Evolutionary conservation across 1,140 invertebrate species (phyloP).

Genomic region (Penaeus vannamei): DNA sequence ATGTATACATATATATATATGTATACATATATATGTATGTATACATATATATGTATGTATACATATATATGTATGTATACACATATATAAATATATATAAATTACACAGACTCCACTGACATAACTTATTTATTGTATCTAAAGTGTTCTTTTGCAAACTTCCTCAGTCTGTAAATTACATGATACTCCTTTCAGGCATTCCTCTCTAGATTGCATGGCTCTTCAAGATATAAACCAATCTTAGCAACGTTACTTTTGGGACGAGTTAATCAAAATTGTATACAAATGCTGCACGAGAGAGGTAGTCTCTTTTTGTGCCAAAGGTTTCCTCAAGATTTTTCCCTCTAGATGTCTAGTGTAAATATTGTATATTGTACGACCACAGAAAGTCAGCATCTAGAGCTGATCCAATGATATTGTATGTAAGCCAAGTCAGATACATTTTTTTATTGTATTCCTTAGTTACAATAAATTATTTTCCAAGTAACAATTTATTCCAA

Average conservation of each 20-base stretch:
- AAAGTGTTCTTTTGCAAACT: no score
- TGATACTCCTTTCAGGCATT: conserved; percentile 31
- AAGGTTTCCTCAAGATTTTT: conserved; percentile 52
- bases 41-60: no score
- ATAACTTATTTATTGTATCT: no score
- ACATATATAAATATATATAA: no score
- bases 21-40: no score
- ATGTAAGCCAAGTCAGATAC: background rate
- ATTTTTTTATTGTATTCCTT: conserved; percentile 56
- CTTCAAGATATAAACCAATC: background rate
- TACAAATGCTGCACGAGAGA: no score
- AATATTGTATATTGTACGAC: conserved; percentile 59
- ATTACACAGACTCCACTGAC: no score
- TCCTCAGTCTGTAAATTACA: background rate
- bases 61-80: no score
- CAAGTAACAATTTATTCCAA: background rate
- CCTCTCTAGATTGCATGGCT: conserved; percentile 2
- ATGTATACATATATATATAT: no score
- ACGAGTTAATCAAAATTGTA: no score
- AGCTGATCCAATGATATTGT: conserved; percentile 26
- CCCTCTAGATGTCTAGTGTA: conserved; percentile 47
- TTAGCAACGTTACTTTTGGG: background rate
- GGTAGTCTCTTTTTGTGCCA: conserved; percentile 54
- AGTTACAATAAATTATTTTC: conserved; percentile 64
- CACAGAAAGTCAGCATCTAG: conserved; percentile 31